Percentiles rank a stretch among this genome's conserved stretches.
Conservation (phyloP, 2,888 invertebrate genomes). For the Rhodophaea formosa region DNA sequence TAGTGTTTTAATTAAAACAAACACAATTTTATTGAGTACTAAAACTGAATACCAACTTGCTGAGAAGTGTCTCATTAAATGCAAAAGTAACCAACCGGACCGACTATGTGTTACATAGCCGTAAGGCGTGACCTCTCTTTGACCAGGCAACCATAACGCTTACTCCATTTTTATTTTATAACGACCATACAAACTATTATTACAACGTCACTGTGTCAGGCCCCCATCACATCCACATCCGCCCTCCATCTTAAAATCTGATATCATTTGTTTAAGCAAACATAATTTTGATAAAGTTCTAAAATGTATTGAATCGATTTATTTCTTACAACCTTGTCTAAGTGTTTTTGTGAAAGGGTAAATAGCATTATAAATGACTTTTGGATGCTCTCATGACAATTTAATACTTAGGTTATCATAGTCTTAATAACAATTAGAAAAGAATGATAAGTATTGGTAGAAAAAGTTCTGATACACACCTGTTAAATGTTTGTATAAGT, state of each 20-base stretch:
- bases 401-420: slow-evolving; percentile 64
- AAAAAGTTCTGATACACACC: slow-evolving; percentile 39
- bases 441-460: slow-evolving; percentile 47
- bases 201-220: slow-evolving; percentile 74
- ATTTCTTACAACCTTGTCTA: slow-evolving; percentile 42
- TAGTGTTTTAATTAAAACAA: slow-evolving; percentile 15
- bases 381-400: slow-evolving; percentile 72
- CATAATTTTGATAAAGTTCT: slow-evolving; percentile 49
- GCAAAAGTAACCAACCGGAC: slow-evolving; percentile 27
- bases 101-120: slow-evolving; percentile 40
- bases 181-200: slow-evolving; percentile 72
- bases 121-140: slow-evolving; percentile 48
- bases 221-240: slow-evolving; percentile 74
- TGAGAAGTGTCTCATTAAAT: slow-evolving; percentile 12
- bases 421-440: slow-evolving; percentile 64
- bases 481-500: slow-evolving; percentile 51
- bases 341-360: slow-evolving; percentile 32
- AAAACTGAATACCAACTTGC: slow-evolving; percentile 11
- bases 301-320: slow-evolving; percentile 27
- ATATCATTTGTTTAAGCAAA: slow-evolving; percentile 55
- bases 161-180: slow-evolving; percentile 70
- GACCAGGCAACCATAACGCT: slow-evolving; percentile 67
- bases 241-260: slow-evolving; percentile 66
- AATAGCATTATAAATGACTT: slow-evolving; percentile 64
- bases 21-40: slow-evolving; percentile 15